Conservation (phyloP, 2,113 vertebrate genomes). For the Mobula hypostoma region DNA sequence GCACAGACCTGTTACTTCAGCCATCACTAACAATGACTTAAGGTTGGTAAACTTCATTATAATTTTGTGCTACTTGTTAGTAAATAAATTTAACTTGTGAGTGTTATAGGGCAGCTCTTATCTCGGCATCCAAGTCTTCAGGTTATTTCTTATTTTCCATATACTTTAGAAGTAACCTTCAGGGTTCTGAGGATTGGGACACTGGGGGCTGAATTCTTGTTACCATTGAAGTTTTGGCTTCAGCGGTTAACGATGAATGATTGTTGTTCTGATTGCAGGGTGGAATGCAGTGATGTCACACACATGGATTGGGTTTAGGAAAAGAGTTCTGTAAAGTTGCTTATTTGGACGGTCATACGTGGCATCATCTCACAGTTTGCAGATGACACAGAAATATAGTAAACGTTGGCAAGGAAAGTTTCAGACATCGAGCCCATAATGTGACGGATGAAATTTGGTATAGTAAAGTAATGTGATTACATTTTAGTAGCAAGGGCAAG, state of each 20-base stretch:
- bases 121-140: not conserved
- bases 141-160: not conserved
- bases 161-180: not conserved
- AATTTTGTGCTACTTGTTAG: not conserved
- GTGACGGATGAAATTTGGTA: not conserved
- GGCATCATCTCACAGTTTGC: not conserved
- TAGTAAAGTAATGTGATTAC: not conserved
- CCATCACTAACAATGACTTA: conserved; percentile 17
- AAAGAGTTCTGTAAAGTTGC: not conserved
- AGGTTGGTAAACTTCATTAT: conserved; percentile 24
- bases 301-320: not conserved
- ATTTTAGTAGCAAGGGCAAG: not conserved
- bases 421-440: not conserved
- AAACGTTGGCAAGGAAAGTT: not conserved
- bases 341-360: not conserved
- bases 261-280: not conserved
- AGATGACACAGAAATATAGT: not conserved
- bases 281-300: not conserved
- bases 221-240: conserved; percentile 2
- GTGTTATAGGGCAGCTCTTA: not conserved
- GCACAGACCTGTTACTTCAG: not conserved
- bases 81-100: conserved; percentile 2
- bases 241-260: not conserved
- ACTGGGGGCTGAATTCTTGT: not conserved
- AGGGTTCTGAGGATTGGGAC: not conserved